Conservation (phyloP, 2,113 vertebrate genomes). For the Prochilodus magdalenae region DNA sequence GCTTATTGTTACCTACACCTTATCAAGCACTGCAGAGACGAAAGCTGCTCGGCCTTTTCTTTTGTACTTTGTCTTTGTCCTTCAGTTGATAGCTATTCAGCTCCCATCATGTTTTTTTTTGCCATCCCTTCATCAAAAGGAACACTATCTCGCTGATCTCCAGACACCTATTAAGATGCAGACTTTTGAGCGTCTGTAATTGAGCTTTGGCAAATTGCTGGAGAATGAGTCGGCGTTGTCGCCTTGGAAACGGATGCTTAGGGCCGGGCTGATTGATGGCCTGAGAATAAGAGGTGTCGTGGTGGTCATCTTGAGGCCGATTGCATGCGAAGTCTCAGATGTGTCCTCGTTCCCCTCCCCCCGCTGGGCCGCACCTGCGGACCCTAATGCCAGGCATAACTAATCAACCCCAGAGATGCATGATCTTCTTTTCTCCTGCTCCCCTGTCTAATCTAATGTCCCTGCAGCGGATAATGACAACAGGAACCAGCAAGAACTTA, state of each 20-base stretch:
- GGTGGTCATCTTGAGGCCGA: slow-evolving; percentile 45
- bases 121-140: not conserved
- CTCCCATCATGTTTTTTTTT: not conserved
- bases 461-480: not conserved
- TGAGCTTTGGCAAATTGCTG: slow-evolving; percentile 42
- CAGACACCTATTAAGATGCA: slow-evolving; percentile 33
- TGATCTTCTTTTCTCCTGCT: not conserved
- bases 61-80: slow-evolving; percentile 2
- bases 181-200: slow-evolving; percentile 39
- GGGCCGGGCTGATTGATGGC: slow-evolving; percentile 51
- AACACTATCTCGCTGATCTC: not conserved
- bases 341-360: slow-evolving; percentile 44
- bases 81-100: not conserved
- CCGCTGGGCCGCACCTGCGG: not conserved
- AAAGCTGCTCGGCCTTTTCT: not conserved
- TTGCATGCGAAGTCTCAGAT: slow-evolving; percentile 27
- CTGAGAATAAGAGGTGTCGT: slow-evolving; percentile 58
- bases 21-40: not conserved
- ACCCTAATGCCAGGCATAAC: slow-evolving; percentile 14
- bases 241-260: slow-evolving; percentile 41
- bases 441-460: not conserved
- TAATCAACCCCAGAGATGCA: not conserved
- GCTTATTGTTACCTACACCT: not conserved
- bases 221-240: not conserved
- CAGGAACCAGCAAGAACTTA: not conserved